Percentiles rank a stretch among this genome's conserved stretches.
Evolutionary conservation across 2,888 invertebrate species (phyloP).

Genomic region (Mamestra brassicae): DNA sequence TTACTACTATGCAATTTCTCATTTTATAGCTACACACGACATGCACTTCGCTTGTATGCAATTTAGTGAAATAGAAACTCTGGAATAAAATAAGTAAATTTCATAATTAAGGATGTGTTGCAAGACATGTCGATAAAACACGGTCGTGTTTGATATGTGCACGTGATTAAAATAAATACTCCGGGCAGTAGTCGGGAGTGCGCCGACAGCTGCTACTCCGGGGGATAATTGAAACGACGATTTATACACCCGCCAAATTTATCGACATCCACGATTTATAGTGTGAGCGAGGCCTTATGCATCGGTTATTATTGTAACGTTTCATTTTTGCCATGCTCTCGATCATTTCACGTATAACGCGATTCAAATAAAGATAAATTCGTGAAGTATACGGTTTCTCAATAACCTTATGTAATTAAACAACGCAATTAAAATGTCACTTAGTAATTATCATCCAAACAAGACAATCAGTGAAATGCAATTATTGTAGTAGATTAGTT

Average conservation of each 20-base stretch:
- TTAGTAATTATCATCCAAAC: conserved; percentile 71
- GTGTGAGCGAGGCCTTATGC: conserved; percentile 72
- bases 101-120: conserved; percentile 77
- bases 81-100: conserved; percentile 64
- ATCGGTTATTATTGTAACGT: conserved; percentile 72
- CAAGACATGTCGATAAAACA: conserved; percentile 81
- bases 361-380: conserved; percentile 67
- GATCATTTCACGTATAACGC: conserved; percentile 59
- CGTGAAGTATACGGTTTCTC: conserved; percentile 58
- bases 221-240: conserved; percentile 89
- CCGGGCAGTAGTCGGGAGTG: conserved; percentile 78
- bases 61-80: conserved; percentile 39
- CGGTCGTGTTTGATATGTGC: conserved; percentile 78
- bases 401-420: conserved; percentile 63
- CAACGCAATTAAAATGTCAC: conserved; percentile 72
- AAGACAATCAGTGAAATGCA: conserved; percentile 73
- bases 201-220: conserved; percentile 87
- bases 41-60: conserved; percentile 30
- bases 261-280: conserved; percentile 87
- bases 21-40: conserved; percentile 20
- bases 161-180: conserved; percentile 89
- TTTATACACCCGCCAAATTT: conserved; percentile 89
- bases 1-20: conserved; percentile 40
- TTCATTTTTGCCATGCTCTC: conserved; percentile 71
- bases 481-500: conserved; percentile 70